Percentiles rank a stretch among this genome's conserved stretches.
Evolutionary conservation across 2,797 vertebrate species (phyloP).

Genomic region (Scolopax rusticola): DNA sequence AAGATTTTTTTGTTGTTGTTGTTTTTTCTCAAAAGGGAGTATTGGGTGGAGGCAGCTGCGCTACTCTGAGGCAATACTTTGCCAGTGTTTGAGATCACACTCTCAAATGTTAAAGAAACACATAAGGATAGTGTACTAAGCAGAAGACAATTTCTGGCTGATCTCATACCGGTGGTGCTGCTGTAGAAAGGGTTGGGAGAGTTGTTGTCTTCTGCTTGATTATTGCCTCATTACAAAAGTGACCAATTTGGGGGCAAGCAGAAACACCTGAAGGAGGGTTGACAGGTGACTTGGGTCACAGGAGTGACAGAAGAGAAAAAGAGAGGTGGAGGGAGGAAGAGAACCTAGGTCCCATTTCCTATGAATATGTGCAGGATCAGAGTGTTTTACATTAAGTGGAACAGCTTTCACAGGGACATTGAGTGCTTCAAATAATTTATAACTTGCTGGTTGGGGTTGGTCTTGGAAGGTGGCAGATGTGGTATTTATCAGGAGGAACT

Average conservation of each 20-base stretch:
- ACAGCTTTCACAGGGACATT: background rate
- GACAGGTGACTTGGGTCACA: background rate
- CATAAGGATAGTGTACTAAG: background rate
- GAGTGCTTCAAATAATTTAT: background rate
- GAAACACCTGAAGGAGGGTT: background rate
- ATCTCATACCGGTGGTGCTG: background rate
- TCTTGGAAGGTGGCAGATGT: background rate
- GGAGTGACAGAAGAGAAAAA: background rate
- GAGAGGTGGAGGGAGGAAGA: background rate
- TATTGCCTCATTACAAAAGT: background rate
- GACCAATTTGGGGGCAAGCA: background rate
- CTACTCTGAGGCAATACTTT: background rate
- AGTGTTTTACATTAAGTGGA: background rate
- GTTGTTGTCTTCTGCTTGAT: background rate
- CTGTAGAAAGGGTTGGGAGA: background rate
- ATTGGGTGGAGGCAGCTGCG: background rate
- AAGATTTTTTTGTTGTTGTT: background rate
- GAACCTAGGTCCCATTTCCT: background rate
- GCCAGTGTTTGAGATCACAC: background rate
- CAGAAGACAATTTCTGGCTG: background rate
- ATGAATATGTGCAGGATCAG: background rate
- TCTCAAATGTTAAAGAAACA: background rate
- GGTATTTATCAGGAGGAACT: background rate
- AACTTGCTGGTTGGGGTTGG: background rate
- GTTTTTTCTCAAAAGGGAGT: background rate